Base-by-base conservation (phyloP, 2,888 invertebrate genomes). In the Ochropacha duplaris region DNA sequence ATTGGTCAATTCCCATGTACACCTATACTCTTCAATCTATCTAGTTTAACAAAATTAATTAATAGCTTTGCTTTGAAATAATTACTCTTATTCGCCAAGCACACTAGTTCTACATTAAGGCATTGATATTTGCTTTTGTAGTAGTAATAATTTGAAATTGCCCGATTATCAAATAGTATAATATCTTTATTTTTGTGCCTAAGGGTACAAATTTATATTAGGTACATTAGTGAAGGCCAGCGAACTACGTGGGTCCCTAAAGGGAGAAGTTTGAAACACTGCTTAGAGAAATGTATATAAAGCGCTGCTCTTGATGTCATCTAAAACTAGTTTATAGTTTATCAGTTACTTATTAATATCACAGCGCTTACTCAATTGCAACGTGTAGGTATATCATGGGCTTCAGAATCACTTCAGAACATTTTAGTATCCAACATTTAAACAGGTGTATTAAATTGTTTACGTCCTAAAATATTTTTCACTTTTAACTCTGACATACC, bases 1-100 rank as follows among this genome's bases (percentile, higher is more conserved):
- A 84, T 87, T 84, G 79, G 90, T 91, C 90, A 91, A 91, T 91
- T 91, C 84, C 82, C 79, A 84, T 71, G 76, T 81, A 79, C 72
- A 83, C 75, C 76, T 83, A 36, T 44, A 76, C 79, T 81, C 76
- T 83, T 77, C 79, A 80, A 76, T 78, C 73, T 79, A 76, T 74
- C 76, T 83, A 81, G 74, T 73, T 69, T 71, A 69, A 69, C 77
- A 74, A 76, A 72, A 71, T 78, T 74, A 72, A 71, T 78, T 74
- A 69, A 78, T 83, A 84, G 86, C 86, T 86, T 85, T 83, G 83
- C 86, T 85, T 81, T 80, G 72, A 75, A 31, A 28, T 34, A 44
- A 74, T 76, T 69, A 73, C 60, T 71, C 70, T 71, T 72, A 75
- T 76, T 77, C 72, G 80, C 78, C 73, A 67, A 74, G 79, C 79